phyloP scores from a whole-genome alignment of 2,888 invertebrate genomes.

The Andrena praecox region DNA sequence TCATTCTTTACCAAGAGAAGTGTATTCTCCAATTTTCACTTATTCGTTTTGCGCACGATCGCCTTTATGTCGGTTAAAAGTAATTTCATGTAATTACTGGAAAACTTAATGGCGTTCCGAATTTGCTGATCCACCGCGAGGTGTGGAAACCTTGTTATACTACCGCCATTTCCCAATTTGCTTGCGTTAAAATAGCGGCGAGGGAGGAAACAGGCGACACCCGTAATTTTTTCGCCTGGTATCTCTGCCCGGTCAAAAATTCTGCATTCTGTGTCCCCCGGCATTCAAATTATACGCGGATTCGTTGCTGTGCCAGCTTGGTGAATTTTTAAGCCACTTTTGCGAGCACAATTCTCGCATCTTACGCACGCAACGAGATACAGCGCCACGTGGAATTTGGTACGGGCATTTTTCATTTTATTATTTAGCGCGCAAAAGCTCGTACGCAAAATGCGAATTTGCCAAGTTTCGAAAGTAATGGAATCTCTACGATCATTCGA shows the following conservation, averaged over 20 bases:
- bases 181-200: conserved; percentile 24
- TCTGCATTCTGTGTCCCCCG: conserved; percentile 16
- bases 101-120: conserved; percentile 42
- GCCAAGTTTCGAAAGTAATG: too few species aligned
- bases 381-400: not conserved
- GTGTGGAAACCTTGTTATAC: conserved; percentile 43
- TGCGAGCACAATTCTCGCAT: not conserved
- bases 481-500: too few species aligned
- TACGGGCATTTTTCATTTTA: too few species aligned
- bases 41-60: not conserved
- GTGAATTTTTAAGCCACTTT: not conserved
- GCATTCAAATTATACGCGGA: not conserved
- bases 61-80: conserved; percentile 21
- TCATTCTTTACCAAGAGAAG: too few species aligned
- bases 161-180: conserved; percentile 59
- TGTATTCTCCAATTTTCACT: not conserved
- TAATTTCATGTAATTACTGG: conserved; percentile 51
- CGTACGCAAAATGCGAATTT: too few species aligned
- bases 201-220: conserved; percentile 25
- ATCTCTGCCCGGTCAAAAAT: conserved; percentile 34
- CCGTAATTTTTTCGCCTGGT: conserved; percentile 24
- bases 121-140: conserved; percentile 28
- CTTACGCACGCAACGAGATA: not conserved
- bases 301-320: not conserved
- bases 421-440: too few species aligned